Evolutionary conservation across 2,113 vertebrate genomes (phyloP).

Genomic region (Apteryx owenii): DNA sequence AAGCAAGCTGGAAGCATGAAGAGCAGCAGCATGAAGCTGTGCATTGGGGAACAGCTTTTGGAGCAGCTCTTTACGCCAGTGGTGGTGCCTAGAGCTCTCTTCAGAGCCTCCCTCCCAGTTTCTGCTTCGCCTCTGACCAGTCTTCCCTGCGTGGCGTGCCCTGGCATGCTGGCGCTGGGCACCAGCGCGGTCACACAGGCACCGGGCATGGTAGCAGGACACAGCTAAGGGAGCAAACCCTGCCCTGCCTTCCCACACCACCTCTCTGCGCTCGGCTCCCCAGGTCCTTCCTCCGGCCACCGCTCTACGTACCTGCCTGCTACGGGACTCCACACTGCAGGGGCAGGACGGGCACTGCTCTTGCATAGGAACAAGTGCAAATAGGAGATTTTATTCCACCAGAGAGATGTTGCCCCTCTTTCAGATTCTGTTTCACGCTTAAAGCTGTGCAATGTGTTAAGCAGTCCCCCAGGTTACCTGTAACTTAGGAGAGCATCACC

Average conservation of each 20-base stretch:
- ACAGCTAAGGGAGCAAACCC: background rate
- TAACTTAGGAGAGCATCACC: background rate
- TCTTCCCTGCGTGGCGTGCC: background rate
- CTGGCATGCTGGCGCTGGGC: background rate
- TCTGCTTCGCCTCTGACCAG: background rate
- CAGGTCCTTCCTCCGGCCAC: background rate
- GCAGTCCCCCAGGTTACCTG: background rate
- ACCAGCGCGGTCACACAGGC: accelerated
- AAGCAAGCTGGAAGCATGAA: background rate
- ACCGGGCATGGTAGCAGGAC: too few species aligned
- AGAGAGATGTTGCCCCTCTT: background rate
- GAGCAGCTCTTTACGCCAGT: background rate
- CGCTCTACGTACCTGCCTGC: background rate
- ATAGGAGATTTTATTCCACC: background rate
- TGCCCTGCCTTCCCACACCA: background rate
- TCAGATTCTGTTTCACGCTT: background rate
- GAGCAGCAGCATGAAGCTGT: background rate
- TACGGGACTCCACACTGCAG: background rate
- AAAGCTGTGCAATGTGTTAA: background rate
- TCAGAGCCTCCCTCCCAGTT: background rate
- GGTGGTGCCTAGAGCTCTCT: background rate
- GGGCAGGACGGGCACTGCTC: background rate
- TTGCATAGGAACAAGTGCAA: background rate
- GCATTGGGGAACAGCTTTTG: background rate
- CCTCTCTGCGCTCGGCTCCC: accelerated